Evolutionary conservation across 2,797 vertebrate species (phyloP), one percentile per base, ranked within the genome.

Genomic region (Echiichthys vipera): DNA sequence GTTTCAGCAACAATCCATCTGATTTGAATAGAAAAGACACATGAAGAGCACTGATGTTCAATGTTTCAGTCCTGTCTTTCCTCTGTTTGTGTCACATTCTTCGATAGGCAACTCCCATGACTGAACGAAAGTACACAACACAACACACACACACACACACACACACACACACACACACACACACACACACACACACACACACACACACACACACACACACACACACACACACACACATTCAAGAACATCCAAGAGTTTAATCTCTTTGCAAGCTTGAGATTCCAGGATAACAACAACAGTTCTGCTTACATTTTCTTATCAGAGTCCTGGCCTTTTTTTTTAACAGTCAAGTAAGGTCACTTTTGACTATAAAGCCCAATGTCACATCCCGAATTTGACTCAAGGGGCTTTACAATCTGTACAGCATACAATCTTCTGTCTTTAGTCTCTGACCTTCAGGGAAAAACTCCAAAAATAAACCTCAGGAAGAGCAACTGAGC

Each of bases 161-260:
- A 68, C 55, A 43, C 69, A 56, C 43, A 36, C 32, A 65, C 53
- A 61, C 77, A 78, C 45, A 40, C 37, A 40, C 39, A 40, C 37
- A 47, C 64, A 9, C 45, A 17, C 46, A 25, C 14, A 8, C 22
- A 46, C 42, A 22, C 42, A 45, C 42, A 22, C 42, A 10, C 9
- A 22, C 27, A 40, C 24, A 49, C 32, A 50, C 24, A 67, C 54
- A 54, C 54, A 54, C 55, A 56, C 61, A 18, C 55, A 59, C 24
- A 34, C 50, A 59, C 49, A 69, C 66, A 29, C 66, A 53, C 49
- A 29, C 30, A 69, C 58, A 65, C 77, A 80, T 76, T 75, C 74
- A 17, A 32, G 40, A 68, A 73, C 14, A 56, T 37, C 36, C 32
- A 62, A 30, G 13, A 27, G 24, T 61, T n/a, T 61, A 25, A 67